Conservation (phyloP, 2,888 invertebrate species). For the Catocala fraxini region DNA sequence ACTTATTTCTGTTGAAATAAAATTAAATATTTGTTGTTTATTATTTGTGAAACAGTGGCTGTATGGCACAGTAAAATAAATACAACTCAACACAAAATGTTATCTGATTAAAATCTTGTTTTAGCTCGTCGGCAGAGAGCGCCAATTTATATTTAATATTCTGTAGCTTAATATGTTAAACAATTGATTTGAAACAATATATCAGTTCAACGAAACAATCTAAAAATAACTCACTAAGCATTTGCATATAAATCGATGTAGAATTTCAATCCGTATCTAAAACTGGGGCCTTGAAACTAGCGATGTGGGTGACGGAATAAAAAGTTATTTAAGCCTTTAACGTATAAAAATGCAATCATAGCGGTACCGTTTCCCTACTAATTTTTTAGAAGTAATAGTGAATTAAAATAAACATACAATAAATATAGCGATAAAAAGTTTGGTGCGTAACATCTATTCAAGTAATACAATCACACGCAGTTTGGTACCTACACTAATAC, state of each 20-base stretch:
- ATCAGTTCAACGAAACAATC: constrained; percentile 20
- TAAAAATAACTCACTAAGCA: constrained; percentile 36
- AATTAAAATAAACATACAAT: background rate
- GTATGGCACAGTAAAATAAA: no score
- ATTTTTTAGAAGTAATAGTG: constrained; percentile 1
- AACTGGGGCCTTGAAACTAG: constrained; percentile 23
- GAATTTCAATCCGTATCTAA: constrained; percentile 38
- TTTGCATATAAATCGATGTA: constrained; percentile 39
- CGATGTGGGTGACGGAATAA: constrained; percentile 20
- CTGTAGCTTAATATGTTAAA: constrained; percentile 13
- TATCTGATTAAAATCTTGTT: no score
- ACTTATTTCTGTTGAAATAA: no score
- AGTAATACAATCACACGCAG: no score
- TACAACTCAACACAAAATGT: no score
- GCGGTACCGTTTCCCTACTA: constrained; percentile 1
- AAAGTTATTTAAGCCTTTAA: constrained; percentile 1
- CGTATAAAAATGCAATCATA: background rate
- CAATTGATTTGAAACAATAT: constrained; percentile 28
- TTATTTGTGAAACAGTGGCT: no score
- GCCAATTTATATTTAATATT: constrained; percentile 7
- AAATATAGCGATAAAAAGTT: background rate
- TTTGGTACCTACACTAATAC: no score
- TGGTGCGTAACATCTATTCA: no score
- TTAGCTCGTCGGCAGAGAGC: no score
- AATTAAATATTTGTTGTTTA: no score